Base-by-base conservation (phyloP, 2,888 invertebrate species). In the Didymodactylos carnosus region DNA sequence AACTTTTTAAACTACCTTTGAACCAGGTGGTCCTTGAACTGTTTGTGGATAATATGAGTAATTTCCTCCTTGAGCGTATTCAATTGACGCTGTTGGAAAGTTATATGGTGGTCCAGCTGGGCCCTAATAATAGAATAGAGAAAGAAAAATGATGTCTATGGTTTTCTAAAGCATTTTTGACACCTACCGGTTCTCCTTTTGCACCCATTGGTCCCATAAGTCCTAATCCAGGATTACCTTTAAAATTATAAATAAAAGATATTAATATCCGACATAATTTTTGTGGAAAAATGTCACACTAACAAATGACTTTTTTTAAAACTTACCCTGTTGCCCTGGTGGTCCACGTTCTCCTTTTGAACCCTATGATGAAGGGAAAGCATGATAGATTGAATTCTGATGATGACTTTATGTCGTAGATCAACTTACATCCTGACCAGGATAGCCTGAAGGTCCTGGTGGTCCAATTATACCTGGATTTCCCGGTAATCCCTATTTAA, bases 281-380 rank as follows among this genome's bases (percentile, higher is more conserved):
- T 39, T 23, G 3, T 51, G 27, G 27, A 72, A 70, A 40, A 43
- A 23, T 3, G 39, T 39, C 25, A 39, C 4, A 40, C 39, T 62
- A 7, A 70, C 71, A 71, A 27, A 23, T 75, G 10, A 51, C 72
- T 40, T n/a, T n/a, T n/a, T n/a, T n/a, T n/a, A n/a, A n/a, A n/a
- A 53, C 39, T 76, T 75, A 72, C 91, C 91, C 80, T 88, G 87
- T 79, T 87, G 87, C 39, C 91, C 91, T n/a, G 71, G 70, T 62
- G 75, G 75, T 35, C 77, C 76, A n/a, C 76, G 76, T 35, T 75
- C 73, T 39, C 79, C 79, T 39, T 76, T 76, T 19, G 74, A 46
- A 19, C 79, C 80, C 49, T 75, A 69, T 51, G 70, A 39, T 43
- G 78, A 79, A 53, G 25, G 19, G n/a, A 41, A 39, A 39, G 70